Evolutionary conservation across 2,113 vertebrate species (phyloP).

Genomic region (Aegotheles bennettii): DNA sequence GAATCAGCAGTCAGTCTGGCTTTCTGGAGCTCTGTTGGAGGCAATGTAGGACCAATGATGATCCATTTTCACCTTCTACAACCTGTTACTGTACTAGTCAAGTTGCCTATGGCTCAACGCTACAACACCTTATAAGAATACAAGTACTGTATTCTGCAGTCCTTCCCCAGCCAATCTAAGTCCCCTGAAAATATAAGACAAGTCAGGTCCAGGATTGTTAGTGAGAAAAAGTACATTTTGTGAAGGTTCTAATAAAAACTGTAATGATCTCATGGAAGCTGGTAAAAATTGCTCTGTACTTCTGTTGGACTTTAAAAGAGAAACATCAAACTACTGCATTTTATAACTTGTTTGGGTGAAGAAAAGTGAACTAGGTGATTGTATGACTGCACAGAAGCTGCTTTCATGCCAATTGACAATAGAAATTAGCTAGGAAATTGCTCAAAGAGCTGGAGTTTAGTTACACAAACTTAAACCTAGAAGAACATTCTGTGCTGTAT

Average conservation of each 20-base stretch:
- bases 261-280: background rate
- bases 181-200: background rate
- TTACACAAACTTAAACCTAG: constrained; percentile 70
- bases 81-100: background rate
- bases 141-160: background rate
- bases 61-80: background rate
- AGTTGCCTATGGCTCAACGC: background rate
- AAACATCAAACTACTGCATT: background rate
- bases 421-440: constrained; percentile 40
- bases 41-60: background rate
- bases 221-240: background rate
- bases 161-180: background rate
- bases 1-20: background rate
- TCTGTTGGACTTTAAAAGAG: background rate
- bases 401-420: constrained; percentile 42
- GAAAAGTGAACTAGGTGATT: constrained; percentile 14
- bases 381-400: background rate
- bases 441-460: constrained; percentile 64
- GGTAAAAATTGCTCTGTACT: constrained; percentile 3
- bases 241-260: constrained; percentile 18
- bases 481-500: constrained; percentile 76
- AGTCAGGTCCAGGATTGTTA: background rate
- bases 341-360: constrained; percentile 5
- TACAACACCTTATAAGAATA: background rate
- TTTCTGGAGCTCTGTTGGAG: background rate